Evolutionary conservation across 1,140 invertebrate genomes (phyloP).

Genomic region (Propsilocerus akamusi): DNA sequence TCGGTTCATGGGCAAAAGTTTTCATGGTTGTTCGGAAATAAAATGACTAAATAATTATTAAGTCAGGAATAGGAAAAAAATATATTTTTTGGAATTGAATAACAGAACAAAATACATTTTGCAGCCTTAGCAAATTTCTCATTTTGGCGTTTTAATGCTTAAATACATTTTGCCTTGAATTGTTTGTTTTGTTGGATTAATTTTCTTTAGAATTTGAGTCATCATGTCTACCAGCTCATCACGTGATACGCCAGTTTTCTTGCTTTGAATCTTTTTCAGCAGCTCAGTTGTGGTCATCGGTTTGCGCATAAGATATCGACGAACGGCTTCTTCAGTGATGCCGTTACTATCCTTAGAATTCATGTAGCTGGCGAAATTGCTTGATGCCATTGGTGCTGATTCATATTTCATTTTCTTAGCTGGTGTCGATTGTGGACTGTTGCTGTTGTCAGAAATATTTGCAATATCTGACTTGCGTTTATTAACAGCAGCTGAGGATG

Average conservation of each 20-base stretch:
- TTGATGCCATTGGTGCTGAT: constrained; percentile 18
- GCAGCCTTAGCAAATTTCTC: no score
- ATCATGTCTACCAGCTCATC: constrained; percentile 83
- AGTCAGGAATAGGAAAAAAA: no score
- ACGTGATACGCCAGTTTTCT: constrained; percentile 75
- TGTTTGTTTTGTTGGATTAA: constrained; percentile 82
- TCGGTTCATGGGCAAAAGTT: no score
- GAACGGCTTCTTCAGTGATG: constrained; percentile 84
- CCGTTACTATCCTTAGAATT: constrained; percentile 41
- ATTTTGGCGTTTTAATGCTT: constrained; percentile 42
- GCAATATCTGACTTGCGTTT: constrained; percentile 29
- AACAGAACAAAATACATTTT: no score
- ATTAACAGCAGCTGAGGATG: no score
- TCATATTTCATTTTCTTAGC: constrained; percentile 43
- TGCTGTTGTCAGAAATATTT: constrained; percentile 23
- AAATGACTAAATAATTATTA: no score
- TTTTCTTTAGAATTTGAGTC: constrained; percentile 85
- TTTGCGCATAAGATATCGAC: constrained; percentile 81
- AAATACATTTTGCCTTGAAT: constrained; percentile 92
- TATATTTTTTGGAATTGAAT: no score
- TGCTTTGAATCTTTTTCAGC: constrained; percentile 86
- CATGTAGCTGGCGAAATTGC: constrained; percentile 19
- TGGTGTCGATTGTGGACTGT: constrained; percentile 23
- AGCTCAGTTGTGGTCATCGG: constrained; percentile 93
- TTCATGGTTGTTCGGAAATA: no score